Evolutionary conservation across 2,888 invertebrate genomes (phyloP).

Genomic region (Mermis nigrescens): DNA sequence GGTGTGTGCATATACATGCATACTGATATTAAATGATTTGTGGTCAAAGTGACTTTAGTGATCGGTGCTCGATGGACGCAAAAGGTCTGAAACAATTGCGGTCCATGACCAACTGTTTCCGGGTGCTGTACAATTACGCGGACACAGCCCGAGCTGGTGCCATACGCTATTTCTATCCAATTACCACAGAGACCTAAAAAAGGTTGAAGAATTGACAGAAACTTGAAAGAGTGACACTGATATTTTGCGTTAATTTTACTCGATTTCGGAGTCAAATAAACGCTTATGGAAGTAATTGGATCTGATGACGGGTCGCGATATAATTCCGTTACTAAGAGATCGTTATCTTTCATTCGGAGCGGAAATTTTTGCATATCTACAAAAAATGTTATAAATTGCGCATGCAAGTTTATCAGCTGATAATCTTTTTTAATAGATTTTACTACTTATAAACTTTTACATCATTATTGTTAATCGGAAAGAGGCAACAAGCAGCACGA

Average conservation of each 20-base stretch:
- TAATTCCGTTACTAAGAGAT: constrained; percentile 81
- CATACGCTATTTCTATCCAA: constrained; percentile 99
- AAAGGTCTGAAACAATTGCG: constrained; percentile 91
- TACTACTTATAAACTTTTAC: background rate
- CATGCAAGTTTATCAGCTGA: too few species aligned
- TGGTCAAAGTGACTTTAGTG: constrained; percentile 68
- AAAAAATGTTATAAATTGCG: constrained; percentile 21
- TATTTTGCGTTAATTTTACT: too few species aligned
- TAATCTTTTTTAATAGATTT: background rate
- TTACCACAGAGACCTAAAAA: constrained; percentile 72
- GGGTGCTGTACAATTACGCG: constrained; percentile 95
- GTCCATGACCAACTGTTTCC: constrained; percentile 92
- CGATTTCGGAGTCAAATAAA: constrained; percentile 94
- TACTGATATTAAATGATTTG: constrained; percentile 84
- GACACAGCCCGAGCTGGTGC: constrained; percentile 73
- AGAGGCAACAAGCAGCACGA: background rate
- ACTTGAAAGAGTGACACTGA: too few species aligned
- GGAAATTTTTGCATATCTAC: constrained; percentile 98
- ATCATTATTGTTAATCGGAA: background rate
- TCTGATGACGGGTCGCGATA: constrained; percentile 78
- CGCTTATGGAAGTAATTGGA: constrained; percentile 89
- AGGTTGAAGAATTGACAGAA: too few species aligned
- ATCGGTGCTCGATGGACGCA: constrained; percentile 89
- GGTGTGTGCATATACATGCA: too few species aligned
- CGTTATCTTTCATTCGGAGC: constrained; percentile 93